Conservation (phyloP, 2,888 invertebrate species). For the Uropetala carovei region DNA sequence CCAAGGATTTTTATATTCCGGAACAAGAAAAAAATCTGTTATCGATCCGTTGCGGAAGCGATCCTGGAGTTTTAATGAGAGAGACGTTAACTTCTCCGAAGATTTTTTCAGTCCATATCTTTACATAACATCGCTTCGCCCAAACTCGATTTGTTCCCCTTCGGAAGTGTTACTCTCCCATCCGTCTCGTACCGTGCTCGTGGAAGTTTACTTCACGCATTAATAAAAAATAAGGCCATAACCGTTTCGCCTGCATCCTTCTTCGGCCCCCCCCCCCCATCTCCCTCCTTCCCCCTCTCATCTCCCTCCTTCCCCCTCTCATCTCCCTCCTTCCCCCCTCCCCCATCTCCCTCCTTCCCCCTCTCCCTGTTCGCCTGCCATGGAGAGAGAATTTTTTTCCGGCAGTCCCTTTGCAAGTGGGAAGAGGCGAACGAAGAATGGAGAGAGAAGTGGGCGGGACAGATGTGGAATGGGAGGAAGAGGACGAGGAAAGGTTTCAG, state of each 20-base stretch:
- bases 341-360: background rate
- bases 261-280: background rate
- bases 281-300: background rate
- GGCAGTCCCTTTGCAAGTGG: background rate
- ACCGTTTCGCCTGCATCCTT: background rate
- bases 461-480: background rate
- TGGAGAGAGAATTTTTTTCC: background rate
- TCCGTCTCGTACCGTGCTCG: background rate
- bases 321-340: too few relatives aligned
- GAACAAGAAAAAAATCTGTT: too few relatives aligned
- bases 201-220: background rate
- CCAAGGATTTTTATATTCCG: too few relatives aligned
- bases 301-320: background rate
- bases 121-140: too few relatives aligned
- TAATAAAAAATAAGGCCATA: background rate
- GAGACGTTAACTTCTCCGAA: too few relatives aligned
- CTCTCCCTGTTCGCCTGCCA: background rate
- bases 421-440: too few relatives aligned
- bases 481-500: too few relatives aligned
- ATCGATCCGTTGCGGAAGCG: too few relatives aligned
- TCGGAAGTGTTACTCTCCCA: too few relatives aligned
- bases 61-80: too few relatives aligned
- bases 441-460: background rate
- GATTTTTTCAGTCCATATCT: too few relatives aligned
- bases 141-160: too few relatives aligned